A percentile compares a stretch with the other conserved stretches of the same genome.
phyloP scores from a whole-genome alignment of 2,113 vertebrate species.

The Protobothrops mucrosquamatus region DNA sequence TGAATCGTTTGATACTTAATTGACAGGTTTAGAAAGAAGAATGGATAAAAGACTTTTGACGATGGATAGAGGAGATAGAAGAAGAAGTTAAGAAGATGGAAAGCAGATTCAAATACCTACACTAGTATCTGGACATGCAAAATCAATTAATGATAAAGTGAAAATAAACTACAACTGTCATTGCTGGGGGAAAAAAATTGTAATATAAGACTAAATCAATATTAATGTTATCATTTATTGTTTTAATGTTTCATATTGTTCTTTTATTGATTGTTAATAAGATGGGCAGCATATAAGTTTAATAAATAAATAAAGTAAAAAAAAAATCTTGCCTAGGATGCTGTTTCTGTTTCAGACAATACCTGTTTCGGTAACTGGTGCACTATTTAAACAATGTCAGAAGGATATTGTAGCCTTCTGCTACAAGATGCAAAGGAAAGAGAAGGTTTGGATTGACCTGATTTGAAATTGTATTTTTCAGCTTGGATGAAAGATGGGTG shows the following conservation, averaged over 20 bases:
- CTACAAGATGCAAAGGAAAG: background rate
- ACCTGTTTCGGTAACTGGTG: background rate
- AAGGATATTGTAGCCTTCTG: background rate
- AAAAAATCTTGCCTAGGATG: background rate
- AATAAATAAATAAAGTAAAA: too few relatives aligned
- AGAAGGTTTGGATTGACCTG: background rate
- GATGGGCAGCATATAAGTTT: background rate
- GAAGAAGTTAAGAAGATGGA: too few relatives aligned
- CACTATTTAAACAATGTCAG: background rate
- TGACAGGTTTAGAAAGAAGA: too few relatives aligned
- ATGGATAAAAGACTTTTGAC: too few relatives aligned
- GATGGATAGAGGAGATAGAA: too few relatives aligned
- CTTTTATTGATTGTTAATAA: background rate
- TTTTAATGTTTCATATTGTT: background rate
- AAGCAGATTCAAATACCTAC: too few relatives aligned
- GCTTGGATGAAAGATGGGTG: too few relatives aligned
- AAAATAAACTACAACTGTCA: background rate
- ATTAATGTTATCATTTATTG: background rate
- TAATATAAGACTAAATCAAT: background rate
- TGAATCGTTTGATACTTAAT: background rate
- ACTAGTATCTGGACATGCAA: background rate
- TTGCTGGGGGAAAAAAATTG: background rate
- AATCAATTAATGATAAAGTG: background rate
- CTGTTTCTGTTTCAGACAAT: background rate
- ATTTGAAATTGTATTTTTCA: background rate